These are phyloP conservation scores for Cacatua alba DNA, from an alignment of 2,113 vertebrate species.

Conservation along the genomic window DNA sequence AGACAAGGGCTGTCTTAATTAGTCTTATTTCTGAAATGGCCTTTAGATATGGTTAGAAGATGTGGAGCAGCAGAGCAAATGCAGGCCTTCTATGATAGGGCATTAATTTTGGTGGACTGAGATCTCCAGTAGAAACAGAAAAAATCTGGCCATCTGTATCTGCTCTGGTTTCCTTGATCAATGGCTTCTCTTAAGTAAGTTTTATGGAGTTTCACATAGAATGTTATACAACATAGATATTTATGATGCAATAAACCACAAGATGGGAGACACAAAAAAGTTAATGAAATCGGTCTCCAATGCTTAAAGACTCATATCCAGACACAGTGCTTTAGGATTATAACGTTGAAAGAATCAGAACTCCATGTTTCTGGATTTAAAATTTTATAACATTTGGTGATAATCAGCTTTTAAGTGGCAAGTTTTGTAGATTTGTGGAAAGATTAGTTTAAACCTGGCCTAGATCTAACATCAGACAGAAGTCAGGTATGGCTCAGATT, in stretches of 20 bases:
- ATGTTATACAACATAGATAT: not conserved
- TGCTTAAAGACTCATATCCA: not conserved
- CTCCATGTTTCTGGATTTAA: not conserved
- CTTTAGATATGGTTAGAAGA: not conserved
- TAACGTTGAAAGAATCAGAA: not conserved
- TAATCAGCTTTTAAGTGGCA: not conserved
- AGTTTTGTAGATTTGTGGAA: not conserved
- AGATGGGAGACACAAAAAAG: not conserved
- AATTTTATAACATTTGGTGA: not conserved
- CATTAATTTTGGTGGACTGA: not conserved
- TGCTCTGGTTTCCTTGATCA: not conserved
- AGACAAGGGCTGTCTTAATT: not conserved
- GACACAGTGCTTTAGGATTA: not conserved
- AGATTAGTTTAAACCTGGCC: not conserved
- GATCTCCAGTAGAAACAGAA: not conserved
- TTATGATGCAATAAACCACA: conserved; percentile 9
- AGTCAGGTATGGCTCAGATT: not conserved
- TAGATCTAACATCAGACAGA: not conserved
- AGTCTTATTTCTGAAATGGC: not conserved
- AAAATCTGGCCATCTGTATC: not conserved
- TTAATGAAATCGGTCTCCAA: not conserved
- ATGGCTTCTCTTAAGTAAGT: not conserved
- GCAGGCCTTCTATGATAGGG: not conserved
- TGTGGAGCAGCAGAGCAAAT: not conserved
- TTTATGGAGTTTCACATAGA: not conserved